Conservation (phyloP, 2,797 vertebrate species). For the Dermochelys coriacea region DNA sequence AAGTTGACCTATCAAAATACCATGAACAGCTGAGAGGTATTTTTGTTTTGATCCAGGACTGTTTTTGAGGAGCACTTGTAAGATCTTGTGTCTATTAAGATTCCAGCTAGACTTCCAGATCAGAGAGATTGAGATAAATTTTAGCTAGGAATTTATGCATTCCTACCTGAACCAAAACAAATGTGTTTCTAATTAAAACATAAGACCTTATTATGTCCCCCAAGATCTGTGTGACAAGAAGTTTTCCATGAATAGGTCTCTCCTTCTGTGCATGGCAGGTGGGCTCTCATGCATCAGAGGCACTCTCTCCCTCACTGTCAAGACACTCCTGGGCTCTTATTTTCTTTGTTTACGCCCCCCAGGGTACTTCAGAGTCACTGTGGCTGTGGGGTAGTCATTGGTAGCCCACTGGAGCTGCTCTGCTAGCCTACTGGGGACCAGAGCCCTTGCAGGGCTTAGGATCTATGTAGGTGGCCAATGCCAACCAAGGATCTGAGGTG, state of each 20-base stretch:
- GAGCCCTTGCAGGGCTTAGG: too few relatives aligned
- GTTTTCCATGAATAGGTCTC: not conserved
- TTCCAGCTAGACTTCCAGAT: not conserved
- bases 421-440: not conserved
- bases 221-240: not conserved
- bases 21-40: not conserved
- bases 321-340: not conserved
- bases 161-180: not conserved
- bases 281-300: not conserved
- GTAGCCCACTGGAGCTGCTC: not conserved
- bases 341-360: not conserved
- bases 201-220: not conserved
- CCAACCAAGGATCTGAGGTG: too few relatives aligned
- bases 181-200: not conserved
- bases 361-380: not conserved
- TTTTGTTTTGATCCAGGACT: not conserved
- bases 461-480: too few relatives aligned
- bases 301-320: not conserved
- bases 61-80: not conserved
- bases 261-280: not conserved
- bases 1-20: not conserved
- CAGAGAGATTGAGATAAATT: not conserved
- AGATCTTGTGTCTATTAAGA: not conserved
- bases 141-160: not conserved
- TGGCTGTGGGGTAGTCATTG: not conserved